These are phyloP conservation scores for Agonopterix subpropinquella DNA, from an alignment of 2,888 invertebrate species.

Conservation along the genomic window DNA sequence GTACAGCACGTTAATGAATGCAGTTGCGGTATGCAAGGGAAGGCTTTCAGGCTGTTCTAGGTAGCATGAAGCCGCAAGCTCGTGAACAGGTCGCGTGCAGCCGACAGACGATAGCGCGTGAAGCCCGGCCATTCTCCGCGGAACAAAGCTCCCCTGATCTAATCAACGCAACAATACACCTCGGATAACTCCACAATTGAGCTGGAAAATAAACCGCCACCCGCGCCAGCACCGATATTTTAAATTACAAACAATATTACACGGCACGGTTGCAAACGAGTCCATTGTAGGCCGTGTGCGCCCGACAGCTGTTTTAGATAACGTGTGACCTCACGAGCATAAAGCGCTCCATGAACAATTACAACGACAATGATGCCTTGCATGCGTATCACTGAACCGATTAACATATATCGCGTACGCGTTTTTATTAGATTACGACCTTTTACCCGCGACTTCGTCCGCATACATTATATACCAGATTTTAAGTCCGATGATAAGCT, in stretches of 20 bases:
- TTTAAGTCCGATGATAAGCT: too few relatives aligned
- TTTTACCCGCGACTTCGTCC: too few relatives aligned
- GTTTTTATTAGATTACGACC: too few relatives aligned
- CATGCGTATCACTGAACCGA: constrained; percentile 21
- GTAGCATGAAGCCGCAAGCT: constrained; percentile 32
- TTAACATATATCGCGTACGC: constrained; percentile 1
- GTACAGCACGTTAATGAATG: constrained; percentile 24
- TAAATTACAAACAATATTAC: constrained; percentile 71
- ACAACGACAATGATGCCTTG: constrained; percentile 36
- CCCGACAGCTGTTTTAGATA: constrained; percentile 70
- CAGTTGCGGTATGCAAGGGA: constrained; percentile 24
- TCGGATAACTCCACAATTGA: constrained; percentile 57
- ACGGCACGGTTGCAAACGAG: constrained; percentile 59
- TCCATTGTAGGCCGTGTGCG: constrained; percentile 61
- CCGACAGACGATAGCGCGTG: constrained; percentile 48
- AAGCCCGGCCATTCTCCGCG: constrained; percentile 47
- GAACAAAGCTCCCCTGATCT: constrained; percentile 68
- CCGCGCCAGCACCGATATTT: constrained; percentile 57
- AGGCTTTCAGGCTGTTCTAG: constrained; percentile 24
- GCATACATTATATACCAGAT: too few relatives aligned
- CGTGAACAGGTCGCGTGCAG: constrained; percentile 44
- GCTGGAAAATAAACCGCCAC: constrained; percentile 55
- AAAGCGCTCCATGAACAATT: constrained; percentile 51
- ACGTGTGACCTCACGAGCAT: constrained; percentile 63
- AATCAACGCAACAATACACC: constrained; percentile 71